Base-by-base conservation (phyloP, 2,888 invertebrate genomes). In the Drosophila melanocephala region DNA sequence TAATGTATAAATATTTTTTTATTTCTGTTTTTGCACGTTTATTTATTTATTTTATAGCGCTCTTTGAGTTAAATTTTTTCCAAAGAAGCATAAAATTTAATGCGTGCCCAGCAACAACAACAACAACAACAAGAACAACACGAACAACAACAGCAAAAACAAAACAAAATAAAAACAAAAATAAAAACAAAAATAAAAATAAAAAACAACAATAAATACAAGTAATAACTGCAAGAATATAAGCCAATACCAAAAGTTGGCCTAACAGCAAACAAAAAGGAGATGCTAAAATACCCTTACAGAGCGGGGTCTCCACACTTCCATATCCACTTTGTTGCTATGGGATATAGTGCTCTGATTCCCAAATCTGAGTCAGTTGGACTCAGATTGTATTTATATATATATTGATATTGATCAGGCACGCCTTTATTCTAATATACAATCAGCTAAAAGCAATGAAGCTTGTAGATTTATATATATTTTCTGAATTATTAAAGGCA, bases 41-140 rank as follows among this genome's bases (percentile, higher is more conserved):
- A 83, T 85, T 81, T 83, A 80, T 75, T 81, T 81, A 83, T 79
- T 71, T 77, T 50, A 61, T 59, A 55, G 57, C 72, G 55, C 37
- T 37, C 37, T 56, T 65, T 64, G 75, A 72, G 58, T 44, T 44
- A 22, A 57, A 57, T 57, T 58, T 42, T 39, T 80, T 72, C 52
- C 68, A 65, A 74, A 77, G 84, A 87, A 84, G 66, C 84, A 87
- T 84, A 59, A 87, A 86, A 80, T 82, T 82, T 82, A 77, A 84
- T 77, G 84, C 70, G 81, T 64, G 58, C 53, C 39, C 64, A 60
- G 50, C 71, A 75, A 33, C 70, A 80, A 79, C 56, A 83, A 63
- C 59, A 73, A 50, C 64, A 74, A 55, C 61, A 75, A 78, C 66
- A 80, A 64, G 22, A 58, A 33, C 22, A 28, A 28, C 26, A 28